These are phyloP conservation scores for Caranx ignobilis DNA, from an alignment of 2,113 vertebrate species.

Conservation along the genomic window DNA sequence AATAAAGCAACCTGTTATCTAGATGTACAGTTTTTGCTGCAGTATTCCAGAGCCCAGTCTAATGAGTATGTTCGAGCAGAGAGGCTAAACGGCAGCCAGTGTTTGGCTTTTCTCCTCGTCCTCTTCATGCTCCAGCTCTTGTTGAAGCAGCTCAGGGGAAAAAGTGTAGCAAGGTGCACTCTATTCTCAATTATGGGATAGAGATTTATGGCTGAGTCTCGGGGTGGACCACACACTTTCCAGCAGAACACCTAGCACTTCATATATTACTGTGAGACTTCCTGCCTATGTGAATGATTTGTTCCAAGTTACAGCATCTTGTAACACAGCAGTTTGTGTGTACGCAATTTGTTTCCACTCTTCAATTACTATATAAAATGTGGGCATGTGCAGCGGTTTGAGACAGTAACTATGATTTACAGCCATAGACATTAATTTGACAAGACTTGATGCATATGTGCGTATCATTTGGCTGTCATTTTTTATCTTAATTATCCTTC, in stretches of 20 bases:
- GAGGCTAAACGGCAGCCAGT: constrained; percentile 22
- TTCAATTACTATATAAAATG: constrained; percentile 18
- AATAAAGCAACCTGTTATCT: constrained; percentile 23
- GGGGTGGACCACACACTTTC: constrained; percentile 52
- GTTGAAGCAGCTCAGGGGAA: constrained; percentile 49
- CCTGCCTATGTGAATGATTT: constrained; percentile 48
- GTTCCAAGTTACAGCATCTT: constrained; percentile 49
- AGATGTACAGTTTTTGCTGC: background rate
- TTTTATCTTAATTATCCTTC: constrained; percentile 48
- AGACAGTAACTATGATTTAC: constrained; percentile 41
- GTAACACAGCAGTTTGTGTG: constrained; percentile 36
- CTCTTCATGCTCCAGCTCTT: constrained; percentile 43
- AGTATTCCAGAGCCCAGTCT: background rate
- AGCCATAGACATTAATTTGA: constrained; percentile 20
- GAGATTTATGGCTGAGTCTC: constrained; percentile 59
- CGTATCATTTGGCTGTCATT: constrained; percentile 21
- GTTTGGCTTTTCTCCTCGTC: constrained; percentile 31
- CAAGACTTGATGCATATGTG: constrained; percentile 20
- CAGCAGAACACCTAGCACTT: constrained; percentile 53
- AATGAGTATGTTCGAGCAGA: constrained; percentile 27
- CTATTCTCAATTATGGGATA: constrained; percentile 64
- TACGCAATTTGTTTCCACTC: constrained; percentile 39
- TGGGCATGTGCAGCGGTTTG: background rate
- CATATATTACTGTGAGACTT: constrained; percentile 50
- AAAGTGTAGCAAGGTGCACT: constrained; percentile 59